A percentile compares a stretch with the other conserved stretches of the same genome.
Evolutionary conservation across 2,113 vertebrate genomes (phyloP).

Genomic region (Eidolon helvum): DNA sequence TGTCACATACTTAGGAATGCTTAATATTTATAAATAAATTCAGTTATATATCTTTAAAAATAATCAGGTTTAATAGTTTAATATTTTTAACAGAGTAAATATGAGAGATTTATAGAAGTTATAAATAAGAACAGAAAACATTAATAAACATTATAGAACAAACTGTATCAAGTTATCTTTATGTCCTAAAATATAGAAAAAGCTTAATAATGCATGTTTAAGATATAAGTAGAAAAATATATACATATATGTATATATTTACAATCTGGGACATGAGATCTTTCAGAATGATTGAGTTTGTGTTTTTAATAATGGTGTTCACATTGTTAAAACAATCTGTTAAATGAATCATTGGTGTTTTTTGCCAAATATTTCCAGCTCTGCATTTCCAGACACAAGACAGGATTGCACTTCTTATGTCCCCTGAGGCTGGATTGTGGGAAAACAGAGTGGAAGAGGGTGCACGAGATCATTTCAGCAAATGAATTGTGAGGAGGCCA

Average conservation of each 20-base stretch:
- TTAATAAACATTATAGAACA: not conserved
- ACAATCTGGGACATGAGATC: not conserved
- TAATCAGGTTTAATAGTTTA: slow-evolving; percentile 74
- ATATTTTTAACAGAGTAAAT: slow-evolving; percentile 71
- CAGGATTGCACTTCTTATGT: not conserved
- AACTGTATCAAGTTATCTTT: not conserved
- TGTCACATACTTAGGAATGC: slow-evolving; percentile 67
- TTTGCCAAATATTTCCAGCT: not conserved
- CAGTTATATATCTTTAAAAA: slow-evolving; percentile 68
- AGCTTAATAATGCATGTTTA: not conserved
- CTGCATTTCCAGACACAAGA: not conserved
- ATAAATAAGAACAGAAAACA: not conserved
- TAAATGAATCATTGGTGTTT: not conserved
- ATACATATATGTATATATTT: not conserved
- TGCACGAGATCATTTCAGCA: not conserved
- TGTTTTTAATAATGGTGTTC: not conserved
- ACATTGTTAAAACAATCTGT: not conserved
- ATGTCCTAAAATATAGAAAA: not conserved
- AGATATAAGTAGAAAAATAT: not conserved
- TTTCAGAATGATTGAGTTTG: not conserved
- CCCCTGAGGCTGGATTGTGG: not conserved
- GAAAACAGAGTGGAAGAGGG: not conserved
- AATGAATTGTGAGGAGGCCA: not conserved
- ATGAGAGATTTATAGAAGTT: slow-evolving; percentile 56
- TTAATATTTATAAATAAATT: slow-evolving; percentile 80